These are phyloP conservation scores for Micrasema minimum DNA, from an alignment of 1,140 invertebrate species.

Conservation along the genomic window DNA sequence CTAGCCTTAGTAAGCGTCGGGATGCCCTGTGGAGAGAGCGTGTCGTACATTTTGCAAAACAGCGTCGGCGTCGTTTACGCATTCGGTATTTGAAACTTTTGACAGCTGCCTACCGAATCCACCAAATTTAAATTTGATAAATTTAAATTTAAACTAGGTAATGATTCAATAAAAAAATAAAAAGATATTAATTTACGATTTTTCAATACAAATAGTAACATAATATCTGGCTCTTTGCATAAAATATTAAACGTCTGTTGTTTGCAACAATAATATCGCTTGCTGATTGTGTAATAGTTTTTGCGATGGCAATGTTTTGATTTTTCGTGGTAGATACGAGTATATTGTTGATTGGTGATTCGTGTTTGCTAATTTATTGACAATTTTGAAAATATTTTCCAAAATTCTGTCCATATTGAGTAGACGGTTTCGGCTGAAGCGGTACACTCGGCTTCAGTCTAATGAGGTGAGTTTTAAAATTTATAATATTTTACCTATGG, in stretches of 20 bases:
- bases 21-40: slow-evolving; percentile 23
- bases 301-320: too few relatives aligned
- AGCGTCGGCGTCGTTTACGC: slow-evolving; percentile 16
- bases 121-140: too few relatives aligned
- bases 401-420: slow-evolving; percentile 53
- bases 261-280: too few relatives aligned
- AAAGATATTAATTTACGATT: too few relatives aligned
- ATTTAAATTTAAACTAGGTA: too few relatives aligned
- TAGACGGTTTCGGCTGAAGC: slow-evolving; percentile 49
- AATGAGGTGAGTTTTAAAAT: slow-evolving; percentile 45
- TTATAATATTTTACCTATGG: background rate
- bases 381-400: slow-evolving; percentile 41
- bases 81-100: background rate
- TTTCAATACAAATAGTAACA: too few relatives aligned
- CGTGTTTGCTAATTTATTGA: slow-evolving; percentile 5
- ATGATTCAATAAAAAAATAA: too few relatives aligned
- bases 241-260: too few relatives aligned
- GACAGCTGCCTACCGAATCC: too few relatives aligned
- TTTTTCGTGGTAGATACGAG: background rate
- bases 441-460: slow-evolving; percentile 52
- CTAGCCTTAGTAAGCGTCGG: slow-evolving; percentile 42
- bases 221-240: too few relatives aligned
- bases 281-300: too few relatives aligned
- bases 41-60: slow-evolving; percentile 32
- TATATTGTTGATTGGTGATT: slow-evolving; percentile 14